Evolutionary conservation across 1,140 invertebrate genomes (phyloP).

Genomic region (Eueides isabella): DNA sequence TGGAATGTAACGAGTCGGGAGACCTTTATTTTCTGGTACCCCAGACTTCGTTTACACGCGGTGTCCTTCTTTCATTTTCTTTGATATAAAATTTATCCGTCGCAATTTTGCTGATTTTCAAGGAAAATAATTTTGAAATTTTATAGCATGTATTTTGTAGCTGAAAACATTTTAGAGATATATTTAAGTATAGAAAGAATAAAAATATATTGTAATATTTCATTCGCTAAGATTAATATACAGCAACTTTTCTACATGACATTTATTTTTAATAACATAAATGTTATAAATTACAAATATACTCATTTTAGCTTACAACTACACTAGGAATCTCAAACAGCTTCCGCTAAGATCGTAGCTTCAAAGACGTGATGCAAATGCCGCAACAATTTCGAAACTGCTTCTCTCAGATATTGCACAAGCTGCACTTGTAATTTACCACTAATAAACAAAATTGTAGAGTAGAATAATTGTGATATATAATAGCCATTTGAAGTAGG

Average conservation of each 20-base stretch:
- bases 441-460: not conserved
- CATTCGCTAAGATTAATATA: not conserved
- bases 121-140: slow-evolving; percentile 4
- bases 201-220: not conserved
- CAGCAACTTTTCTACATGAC: not conserved
- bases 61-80: slow-evolving; percentile 8
- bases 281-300: not conserved
- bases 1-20: slow-evolving; percentile 5
- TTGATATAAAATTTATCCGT: slow-evolving; percentile 10
- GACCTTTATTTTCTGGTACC: slow-evolving; percentile 10
- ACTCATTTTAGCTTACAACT: not conserved
- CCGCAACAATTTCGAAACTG: slow-evolving; percentile 16
- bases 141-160: slow-evolving; percentile 9
- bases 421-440: slow-evolving; percentile 2
- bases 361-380: slow-evolving; percentile 13
- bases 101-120: slow-evolving; percentile 12
- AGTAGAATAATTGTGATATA: not conserved
- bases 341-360: slow-evolving; percentile 3
- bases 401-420: not conserved
- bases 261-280: not conserved
- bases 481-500: not conserved
- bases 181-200: not conserved
- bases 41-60: slow-evolving; percentile 7
- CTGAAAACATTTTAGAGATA: not conserved
- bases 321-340: slow-evolving; percentile 3